Evolutionary conservation across 2,113 vertebrate species (phyloP).

Genomic region (Sinocyclocheilus maitianheensis): DNA sequence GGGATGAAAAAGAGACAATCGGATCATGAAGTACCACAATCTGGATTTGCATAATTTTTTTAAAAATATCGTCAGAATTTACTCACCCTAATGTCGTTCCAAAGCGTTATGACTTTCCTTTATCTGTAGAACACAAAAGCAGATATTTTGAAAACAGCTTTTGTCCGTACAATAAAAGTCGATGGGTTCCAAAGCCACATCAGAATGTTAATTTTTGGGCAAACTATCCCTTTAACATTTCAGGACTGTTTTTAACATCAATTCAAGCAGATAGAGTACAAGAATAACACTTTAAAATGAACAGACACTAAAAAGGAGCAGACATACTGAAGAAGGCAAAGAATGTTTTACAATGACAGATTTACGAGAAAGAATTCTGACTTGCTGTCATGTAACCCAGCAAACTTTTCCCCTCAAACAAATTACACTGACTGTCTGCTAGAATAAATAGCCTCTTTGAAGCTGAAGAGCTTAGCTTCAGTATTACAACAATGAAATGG

Average conservation of each 20-base stretch:
- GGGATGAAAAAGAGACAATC: background rate
- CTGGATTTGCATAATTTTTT: background rate
- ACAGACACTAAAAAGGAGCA: background rate
- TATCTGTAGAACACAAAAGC: background rate
- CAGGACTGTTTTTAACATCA: constrained; percentile 5
- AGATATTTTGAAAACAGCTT: background rate
- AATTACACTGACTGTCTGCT: constrained; percentile 2
- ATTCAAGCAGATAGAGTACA: background rate
- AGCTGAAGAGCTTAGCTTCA: constrained; percentile 9
- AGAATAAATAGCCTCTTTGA: constrained; percentile 20
- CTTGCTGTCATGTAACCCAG: background rate
- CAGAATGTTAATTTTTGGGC: background rate
- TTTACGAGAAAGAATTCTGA: constrained; percentile 9
- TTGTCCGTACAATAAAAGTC: background rate
- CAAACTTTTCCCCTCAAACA: constrained; percentile 4
- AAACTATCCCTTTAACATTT: background rate
- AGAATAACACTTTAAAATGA: background rate
- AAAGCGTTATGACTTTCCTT: background rate
- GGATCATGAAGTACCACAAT: background rate
- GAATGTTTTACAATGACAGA: constrained; percentile 14
- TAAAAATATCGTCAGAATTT: background rate
- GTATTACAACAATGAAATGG: constrained; percentile 29
- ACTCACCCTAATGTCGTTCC: background rate
- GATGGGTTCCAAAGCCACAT: background rate
- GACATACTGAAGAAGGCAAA: background rate